Conservation (phyloP, 2,797 vertebrate genomes). For the Phrynocephalus vlangalii region DNA sequence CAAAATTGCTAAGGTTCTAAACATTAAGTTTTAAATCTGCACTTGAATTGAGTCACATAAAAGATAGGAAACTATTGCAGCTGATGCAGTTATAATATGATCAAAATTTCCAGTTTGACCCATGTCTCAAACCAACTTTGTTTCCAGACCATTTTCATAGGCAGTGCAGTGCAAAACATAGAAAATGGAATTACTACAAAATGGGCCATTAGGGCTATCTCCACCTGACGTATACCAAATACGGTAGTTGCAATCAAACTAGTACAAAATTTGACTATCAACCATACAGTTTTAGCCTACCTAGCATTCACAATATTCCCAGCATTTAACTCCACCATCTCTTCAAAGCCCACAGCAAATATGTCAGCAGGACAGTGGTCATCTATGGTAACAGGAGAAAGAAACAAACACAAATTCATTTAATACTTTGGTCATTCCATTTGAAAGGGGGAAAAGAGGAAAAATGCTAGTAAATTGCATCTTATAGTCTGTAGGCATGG, state of each 20-base stretch:
- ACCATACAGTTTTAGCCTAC: constrained; percentile 61
- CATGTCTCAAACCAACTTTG: not conserved
- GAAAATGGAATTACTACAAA: not conserved
- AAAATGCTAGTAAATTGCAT: not conserved
- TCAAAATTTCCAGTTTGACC: not conserved
- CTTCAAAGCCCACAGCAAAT: constrained; percentile 85
- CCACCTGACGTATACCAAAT: constrained; percentile 3
- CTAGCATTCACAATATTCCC: constrained; percentile 85
- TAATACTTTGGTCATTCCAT: constrained; percentile 32
- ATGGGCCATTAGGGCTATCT: not conserved
- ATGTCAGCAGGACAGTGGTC: constrained; percentile 78
- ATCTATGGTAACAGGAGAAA: constrained; percentile 62
- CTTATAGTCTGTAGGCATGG: not conserved
- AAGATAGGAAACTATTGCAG: not conserved
- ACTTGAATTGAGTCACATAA: not conserved
- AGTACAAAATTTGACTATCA: constrained; percentile 7
- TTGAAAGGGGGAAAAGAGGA: constrained; percentile 29
- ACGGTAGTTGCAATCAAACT: constrained; percentile 11
- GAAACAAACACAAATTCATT: constrained; percentile 42
- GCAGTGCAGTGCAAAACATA: not conserved
- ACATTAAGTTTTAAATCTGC: not conserved
- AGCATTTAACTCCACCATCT: constrained; percentile 85
- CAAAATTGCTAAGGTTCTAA: not conserved
- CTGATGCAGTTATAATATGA: not conserved
- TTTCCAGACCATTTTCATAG: not conserved